Evolutionary conservation across 2,888 invertebrate species (phyloP).

Genomic region (Apamea sordens): DNA sequence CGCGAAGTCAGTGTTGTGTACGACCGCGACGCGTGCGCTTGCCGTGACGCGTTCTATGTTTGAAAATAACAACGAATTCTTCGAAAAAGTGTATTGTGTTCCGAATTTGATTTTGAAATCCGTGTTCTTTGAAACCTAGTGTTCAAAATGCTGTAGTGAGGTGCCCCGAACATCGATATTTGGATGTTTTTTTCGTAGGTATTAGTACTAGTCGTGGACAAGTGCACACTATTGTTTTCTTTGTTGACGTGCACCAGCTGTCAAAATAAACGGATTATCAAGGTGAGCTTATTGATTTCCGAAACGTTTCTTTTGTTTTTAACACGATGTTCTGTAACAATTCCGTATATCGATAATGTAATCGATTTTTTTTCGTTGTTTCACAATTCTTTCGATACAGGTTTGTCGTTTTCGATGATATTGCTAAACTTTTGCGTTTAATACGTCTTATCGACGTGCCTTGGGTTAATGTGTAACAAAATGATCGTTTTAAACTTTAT

Average conservation of each 20-base stretch:
- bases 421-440: conserved; percentile 55
- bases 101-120: conserved; percentile 50
- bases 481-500: conserved; percentile 73
- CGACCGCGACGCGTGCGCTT: conserved; percentile 83
- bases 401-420: conserved; percentile 46
- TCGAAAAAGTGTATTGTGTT: conserved; percentile 69
- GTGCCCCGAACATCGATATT: conserved; percentile 28
- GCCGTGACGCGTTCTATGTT: conserved; percentile 68
- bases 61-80: conserved; percentile 67
- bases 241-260: conserved; percentile 83
- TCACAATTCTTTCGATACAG: conserved; percentile 40
- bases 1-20: conserved; percentile 82
- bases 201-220: conserved; percentile 42
- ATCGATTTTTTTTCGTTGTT: conserved; percentile 39
- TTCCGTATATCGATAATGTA: conserved; percentile 27
- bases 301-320: conserved; percentile 70
- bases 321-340: conserved; percentile 32
- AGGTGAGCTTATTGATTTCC: conserved; percentile 83
- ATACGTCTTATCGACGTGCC: conserved; percentile 52
- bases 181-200: conserved; percentile 16
- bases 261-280: conserved; percentile 84
- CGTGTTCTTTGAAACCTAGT: conserved; percentile 45
- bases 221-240: conserved; percentile 75
- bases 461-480: conserved; percentile 68
- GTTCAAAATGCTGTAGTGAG: conserved; percentile 39